Conservation (phyloP, 1,140 invertebrate species). For the Lasioglossum baleicum region DNA sequence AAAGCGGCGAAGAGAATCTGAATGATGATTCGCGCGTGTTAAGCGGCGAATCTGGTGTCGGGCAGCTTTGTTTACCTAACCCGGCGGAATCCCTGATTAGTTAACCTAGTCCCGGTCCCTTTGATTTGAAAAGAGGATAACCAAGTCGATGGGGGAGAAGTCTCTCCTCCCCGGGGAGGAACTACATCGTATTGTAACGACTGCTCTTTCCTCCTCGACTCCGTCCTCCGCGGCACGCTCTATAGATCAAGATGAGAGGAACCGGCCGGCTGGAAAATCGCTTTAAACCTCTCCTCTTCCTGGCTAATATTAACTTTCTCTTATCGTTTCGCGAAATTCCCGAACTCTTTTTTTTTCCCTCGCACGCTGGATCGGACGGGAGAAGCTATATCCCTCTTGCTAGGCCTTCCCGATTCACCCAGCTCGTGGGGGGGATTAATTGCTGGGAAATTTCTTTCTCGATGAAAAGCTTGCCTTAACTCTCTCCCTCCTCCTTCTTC, state of each 20-base stretch:
- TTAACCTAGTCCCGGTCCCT: constrained; percentile 37
- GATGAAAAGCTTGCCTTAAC: not conserved
- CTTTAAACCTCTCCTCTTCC: constrained; percentile 65
- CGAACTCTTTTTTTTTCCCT: constrained; percentile 50
- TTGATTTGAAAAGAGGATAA: constrained; percentile 54
- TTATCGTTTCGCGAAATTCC: constrained; percentile 63
- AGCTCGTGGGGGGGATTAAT: not conserved
- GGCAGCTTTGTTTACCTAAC: constrained; percentile 37
- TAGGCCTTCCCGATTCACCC: not conserved
- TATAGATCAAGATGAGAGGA: constrained; percentile 62
- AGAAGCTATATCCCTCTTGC: constrained; percentile 36
- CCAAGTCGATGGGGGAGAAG: constrained; percentile 29
- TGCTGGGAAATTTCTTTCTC: constrained; percentile 19
- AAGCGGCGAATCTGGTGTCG: not conserved
- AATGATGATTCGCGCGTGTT: not conserved
- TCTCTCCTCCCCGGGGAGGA: constrained; percentile 27
- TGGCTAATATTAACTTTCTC: constrained; percentile 72
- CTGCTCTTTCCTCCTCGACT: constrained; percentile 29
- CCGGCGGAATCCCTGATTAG: constrained; percentile 39
- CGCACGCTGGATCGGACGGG: constrained; percentile 31
- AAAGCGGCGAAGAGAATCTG: too few species aligned
- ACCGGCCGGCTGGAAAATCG: constrained; percentile 66
- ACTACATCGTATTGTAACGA: constrained; percentile 32
- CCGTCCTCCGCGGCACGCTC: constrained; percentile 5
- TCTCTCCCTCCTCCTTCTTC: not conserved